phyloP scores from a whole-genome alignment of 2,113 vertebrate genomes.

The Oreochromis spilurus region DNA sequence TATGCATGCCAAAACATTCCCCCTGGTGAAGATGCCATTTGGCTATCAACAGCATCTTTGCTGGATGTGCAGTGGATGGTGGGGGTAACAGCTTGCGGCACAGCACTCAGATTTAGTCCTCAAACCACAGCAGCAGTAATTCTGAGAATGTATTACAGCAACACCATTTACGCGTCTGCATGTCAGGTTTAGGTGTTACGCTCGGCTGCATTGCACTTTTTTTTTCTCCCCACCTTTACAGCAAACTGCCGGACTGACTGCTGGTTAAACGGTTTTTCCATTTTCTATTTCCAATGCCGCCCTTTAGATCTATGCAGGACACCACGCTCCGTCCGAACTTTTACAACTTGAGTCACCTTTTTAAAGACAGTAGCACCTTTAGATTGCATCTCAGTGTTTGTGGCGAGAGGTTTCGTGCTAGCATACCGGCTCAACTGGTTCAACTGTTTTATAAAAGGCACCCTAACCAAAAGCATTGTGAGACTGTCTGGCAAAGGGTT shows the following conservation, averaged over 20 bases:
- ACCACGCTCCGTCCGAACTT: neutral
- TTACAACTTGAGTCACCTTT: neutral
- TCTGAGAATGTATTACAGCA: conserved; percentile 25
- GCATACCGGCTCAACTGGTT: neutral
- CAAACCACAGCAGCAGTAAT: conserved; percentile 12
- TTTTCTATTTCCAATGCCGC: neutral
- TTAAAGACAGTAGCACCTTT: neutral
- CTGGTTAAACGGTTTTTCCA: neutral
- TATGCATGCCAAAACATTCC: neutral
- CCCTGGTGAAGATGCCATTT: neutral
- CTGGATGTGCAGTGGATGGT: neutral
- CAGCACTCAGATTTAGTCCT: neutral
- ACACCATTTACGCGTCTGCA: neutral
- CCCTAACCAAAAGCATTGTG: neutral
- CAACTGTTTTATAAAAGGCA: neutral
- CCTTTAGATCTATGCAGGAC: conserved; percentile 45
- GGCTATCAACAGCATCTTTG: neutral
- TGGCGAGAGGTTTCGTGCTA: neutral
- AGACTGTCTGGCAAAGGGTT: neutral
- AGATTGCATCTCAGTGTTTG: neutral
- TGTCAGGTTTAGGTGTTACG: neutral
- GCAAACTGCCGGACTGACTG: neutral
- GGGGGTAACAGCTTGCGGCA: neutral
- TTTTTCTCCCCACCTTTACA: neutral
- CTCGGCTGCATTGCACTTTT: conserved; percentile 14